Evolutionary conservation across 2,888 invertebrate genomes (phyloP), one percentile per base, ranked within the genome.

Genomic region (Eupithecia vulgata): DNA sequence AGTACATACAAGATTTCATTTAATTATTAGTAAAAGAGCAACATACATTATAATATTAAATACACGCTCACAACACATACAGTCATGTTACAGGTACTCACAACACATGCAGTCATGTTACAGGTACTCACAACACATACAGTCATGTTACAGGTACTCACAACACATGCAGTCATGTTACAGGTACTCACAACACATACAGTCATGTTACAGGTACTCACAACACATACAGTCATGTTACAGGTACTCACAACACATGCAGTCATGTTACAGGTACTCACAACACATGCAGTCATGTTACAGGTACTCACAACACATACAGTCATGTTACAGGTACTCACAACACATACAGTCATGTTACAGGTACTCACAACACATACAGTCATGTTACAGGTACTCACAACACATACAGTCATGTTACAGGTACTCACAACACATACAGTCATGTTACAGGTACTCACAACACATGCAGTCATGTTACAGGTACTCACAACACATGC

Each of bases 131-230:
- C 35, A 2, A 35, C 35, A 35, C 77, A 73, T 76, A 77, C 80
- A 77, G 73, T 76, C 79, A 73, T 73, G 75, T 68, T 69, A 67
- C 78, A 80, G 75, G 76, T 76, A 78, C 76, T 71, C 13, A 66
- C 75, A n/a, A n/a, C n/a, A n/a, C n/a, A n/a, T n/a, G n/a, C n/a
- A n/a, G n/a, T n/a, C n/a, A n/a, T n/a, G n/a, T n/a, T n/a, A n/a
- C n/a, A n/a, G n/a, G n/a, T n/a, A n/a, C n/a, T n/a, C 35, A 4
- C 35, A 2, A 35, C 35, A 35, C 77, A 73, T 76, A 77, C 80
- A 77, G 73, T 76, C 79, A 73, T 73, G 75, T 68, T 69, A 67
- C 78, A 80, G 75, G 76, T 76, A 78, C 76, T 71, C 13, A 66
- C 75, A 70, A 21, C 65, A 70, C 75, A 65, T 21, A 66, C 71